These are phyloP conservation scores for Callitettix versicolor DNA, from an alignment of 1,140 invertebrate genomes.

Conservation along the genomic window DNA sequence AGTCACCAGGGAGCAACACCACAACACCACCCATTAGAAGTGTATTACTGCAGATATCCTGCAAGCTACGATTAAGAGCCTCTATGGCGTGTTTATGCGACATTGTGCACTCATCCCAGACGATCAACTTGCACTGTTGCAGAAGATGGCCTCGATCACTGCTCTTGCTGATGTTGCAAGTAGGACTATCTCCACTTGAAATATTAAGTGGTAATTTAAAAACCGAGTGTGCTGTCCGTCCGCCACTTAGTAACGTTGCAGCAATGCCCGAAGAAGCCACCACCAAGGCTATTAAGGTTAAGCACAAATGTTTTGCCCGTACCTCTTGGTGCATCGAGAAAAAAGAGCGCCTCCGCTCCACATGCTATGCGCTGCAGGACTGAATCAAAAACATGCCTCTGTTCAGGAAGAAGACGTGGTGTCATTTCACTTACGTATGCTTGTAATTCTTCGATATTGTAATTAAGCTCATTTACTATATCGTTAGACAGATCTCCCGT, in stretches of 20 bases:
- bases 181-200: conserved; percentile 11
- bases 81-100: conserved; percentile 26
- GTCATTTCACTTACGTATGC: background rate
- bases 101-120: conserved; percentile 34
- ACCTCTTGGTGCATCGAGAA: background rate
- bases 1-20: conserved; percentile 28
- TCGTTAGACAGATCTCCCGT: background rate
- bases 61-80: conserved; percentile 22
- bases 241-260: conserved; percentile 26
- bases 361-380: background rate
- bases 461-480: background rate
- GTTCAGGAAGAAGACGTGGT: background rate
- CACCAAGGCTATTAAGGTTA: background rate
- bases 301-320: background rate
- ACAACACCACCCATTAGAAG: conserved; percentile 25
- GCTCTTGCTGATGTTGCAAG: conserved; percentile 25
- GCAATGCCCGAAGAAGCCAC: background rate
- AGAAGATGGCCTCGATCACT: conserved; percentile 20
- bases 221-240: conserved; percentile 31
- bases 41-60: conserved; percentile 1
- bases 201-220: conserved; percentile 30
- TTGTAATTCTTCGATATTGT: background rate
- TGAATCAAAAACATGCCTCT: background rate
- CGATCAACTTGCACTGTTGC: conserved; percentile 22
- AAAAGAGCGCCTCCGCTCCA: background rate